Conservation (phyloP, 2,797 vertebrate genomes). For the Macrochelys suwanniensis region DNA sequence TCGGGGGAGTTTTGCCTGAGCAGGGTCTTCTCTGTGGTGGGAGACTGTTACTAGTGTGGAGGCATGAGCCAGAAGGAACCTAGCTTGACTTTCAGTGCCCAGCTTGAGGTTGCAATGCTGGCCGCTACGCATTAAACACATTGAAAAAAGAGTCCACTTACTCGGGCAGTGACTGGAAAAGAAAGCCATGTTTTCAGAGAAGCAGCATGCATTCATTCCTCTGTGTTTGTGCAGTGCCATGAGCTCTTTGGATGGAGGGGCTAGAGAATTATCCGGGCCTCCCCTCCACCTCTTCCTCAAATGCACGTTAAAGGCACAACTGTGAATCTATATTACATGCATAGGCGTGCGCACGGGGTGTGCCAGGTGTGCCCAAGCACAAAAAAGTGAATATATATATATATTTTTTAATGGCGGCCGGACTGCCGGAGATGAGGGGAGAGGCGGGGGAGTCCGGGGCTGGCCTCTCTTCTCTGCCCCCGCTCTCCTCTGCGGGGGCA, state of each 20-base stretch:
- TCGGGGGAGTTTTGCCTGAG: too few relatives aligned
- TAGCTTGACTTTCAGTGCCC: background rate
- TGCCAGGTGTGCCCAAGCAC: too few relatives aligned
- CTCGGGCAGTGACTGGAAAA: background rate
- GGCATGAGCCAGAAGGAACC: background rate
- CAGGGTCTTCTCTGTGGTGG: background rate
- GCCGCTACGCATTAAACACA: accelerated
- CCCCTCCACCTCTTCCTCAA: background rate
- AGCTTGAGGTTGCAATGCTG: background rate
- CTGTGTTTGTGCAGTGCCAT: accelerated
- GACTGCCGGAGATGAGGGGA: too few relatives aligned
- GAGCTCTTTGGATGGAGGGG: accelerated
- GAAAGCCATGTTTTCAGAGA: accelerated
- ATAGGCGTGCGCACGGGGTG: too few relatives aligned
- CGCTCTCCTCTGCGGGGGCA: too few relatives aligned
- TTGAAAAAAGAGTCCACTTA: accelerated
- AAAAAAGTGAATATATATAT: too few relatives aligned
- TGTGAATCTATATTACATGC: background rate
- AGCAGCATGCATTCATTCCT: background rate
- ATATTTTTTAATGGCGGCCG: too few relatives aligned
- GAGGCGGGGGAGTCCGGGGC: too few relatives aligned
- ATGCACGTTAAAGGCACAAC: accelerated
- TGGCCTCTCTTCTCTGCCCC: too few relatives aligned
- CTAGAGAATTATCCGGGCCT: too few relatives aligned
- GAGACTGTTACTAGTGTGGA: accelerated